Evolutionary conservation across 2,888 invertebrate species (phyloP), one percentile per base, ranked within the genome.

Genomic region (Plagiodera versicolora): DNA sequence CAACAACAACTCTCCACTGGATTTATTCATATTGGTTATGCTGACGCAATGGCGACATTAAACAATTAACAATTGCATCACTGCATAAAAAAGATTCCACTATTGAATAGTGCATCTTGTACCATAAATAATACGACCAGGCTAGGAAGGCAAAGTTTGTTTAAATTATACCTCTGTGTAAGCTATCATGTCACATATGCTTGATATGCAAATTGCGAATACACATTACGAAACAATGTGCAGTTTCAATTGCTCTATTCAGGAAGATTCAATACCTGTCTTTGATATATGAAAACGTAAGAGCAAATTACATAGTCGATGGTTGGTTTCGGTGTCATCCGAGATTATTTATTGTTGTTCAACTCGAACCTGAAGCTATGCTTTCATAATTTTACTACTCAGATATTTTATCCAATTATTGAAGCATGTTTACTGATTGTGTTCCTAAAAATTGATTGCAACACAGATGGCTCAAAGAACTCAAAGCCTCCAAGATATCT

Each of bases 181-280:
- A 24, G 24, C 24, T 24, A 24, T 24, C 24, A 24, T 24, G 24
- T 24, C 24, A 24, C 24, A 24, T 24, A 6, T 56, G 62, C 53
- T 52, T 55, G 39, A 35, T 45, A 63, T 62, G 62, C 62, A 63
- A 63, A 63, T 63, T 53, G 53, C 56, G 46, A 48, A 53, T 44
- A 39, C 56, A 49, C 58, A 58, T 59, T 56, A 56, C 51, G 54
- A 60, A 63, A 63, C 63, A 63, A 63, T 63, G 50, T 57, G 47
- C 18, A 52, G 52, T 57, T 56, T 61, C 52, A 57, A 54, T 57
- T 49, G 54, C 32, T 57, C 53, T 57, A 32, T 54, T 39, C 16
- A 46, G 50, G 49, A 57, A 53, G 57, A 28, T 57, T 54, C 57
- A 46, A 61, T 61, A 46, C 54, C 8, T 10, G 47, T 53, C 44